phyloP scores from a whole-genome alignment of 1,140 invertebrate genomes.

The Dolichoris vasculosae region DNA sequence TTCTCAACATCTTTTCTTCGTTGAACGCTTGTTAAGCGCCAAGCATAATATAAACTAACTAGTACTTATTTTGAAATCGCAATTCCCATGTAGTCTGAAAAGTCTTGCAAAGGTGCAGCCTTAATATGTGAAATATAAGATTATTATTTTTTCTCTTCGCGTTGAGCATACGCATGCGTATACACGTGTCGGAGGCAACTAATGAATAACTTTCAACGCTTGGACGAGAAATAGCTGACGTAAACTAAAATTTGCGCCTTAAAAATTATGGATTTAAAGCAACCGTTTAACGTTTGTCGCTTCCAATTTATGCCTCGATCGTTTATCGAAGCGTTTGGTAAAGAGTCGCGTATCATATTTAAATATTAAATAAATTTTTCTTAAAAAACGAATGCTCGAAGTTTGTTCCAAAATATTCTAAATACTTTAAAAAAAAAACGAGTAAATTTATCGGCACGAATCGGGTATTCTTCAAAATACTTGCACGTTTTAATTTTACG shows the following conservation, averaged over 20 bases:
- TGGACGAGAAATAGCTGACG: background rate
- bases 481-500: too few relatives aligned
- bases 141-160: background rate
- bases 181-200: background rate
- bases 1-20: background rate
- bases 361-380: too few relatives aligned
- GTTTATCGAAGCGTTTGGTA: too few relatives aligned
- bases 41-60: background rate
- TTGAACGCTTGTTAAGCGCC: background rate
- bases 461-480: too few relatives aligned
- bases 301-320: background rate
- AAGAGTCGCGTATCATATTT: too few relatives aligned
- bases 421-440: too few relatives aligned
- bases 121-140: background rate
- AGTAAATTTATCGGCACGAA: too few relatives aligned
- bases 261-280: background rate
- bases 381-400: too few relatives aligned
- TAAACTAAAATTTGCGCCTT: background rate
- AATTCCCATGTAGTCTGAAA: slow-evolving; percentile 12
- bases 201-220: background rate
- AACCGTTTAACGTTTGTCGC: background rate
- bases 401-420: too few relatives aligned
- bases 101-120: background rate
- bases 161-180: too few relatives aligned
- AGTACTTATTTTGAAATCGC: slow-evolving; percentile 19